Conservation (phyloP, 2,888 invertebrate species). For the Ctenicera cuprea region DNA sequence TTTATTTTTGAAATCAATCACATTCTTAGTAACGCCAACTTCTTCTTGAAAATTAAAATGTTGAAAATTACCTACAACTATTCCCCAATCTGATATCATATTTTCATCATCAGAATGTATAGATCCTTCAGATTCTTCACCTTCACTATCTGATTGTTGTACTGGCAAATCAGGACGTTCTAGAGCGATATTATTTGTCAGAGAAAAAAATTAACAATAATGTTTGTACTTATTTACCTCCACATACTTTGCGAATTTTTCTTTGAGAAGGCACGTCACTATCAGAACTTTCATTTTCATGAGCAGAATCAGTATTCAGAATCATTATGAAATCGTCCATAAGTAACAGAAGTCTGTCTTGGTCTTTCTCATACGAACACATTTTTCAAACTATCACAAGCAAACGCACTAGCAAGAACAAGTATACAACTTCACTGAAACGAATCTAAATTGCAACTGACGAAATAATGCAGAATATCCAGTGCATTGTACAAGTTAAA, state of each 20-base stretch:
- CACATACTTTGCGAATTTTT: neutral
- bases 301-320: neutral
- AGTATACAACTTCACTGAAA: neutral
- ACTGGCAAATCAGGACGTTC: neutral
- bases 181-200: neutral
- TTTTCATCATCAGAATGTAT: neutral
- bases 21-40: conserved; percentile 1
- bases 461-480: neutral
- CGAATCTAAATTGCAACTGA: neutral
- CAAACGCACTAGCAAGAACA: neutral
- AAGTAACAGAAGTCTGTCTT: neutral
- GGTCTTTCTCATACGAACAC: neutral
- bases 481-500: neutral
- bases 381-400: neutral
- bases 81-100: conserved; percentile 11
- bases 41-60: conserved; percentile 7
- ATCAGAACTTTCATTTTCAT: conserved; percentile 6
- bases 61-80: conserved; percentile 6
- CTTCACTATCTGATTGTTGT: neutral
- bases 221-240: neutral
- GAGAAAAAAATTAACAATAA: neutral
- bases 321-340: neutral
- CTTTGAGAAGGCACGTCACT: neutral
- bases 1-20: neutral
- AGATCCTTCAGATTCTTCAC: conserved; percentile 1